Base-by-base conservation (phyloP, 2,888 invertebrate genomes). In the Stratiomys singularior region DNA sequence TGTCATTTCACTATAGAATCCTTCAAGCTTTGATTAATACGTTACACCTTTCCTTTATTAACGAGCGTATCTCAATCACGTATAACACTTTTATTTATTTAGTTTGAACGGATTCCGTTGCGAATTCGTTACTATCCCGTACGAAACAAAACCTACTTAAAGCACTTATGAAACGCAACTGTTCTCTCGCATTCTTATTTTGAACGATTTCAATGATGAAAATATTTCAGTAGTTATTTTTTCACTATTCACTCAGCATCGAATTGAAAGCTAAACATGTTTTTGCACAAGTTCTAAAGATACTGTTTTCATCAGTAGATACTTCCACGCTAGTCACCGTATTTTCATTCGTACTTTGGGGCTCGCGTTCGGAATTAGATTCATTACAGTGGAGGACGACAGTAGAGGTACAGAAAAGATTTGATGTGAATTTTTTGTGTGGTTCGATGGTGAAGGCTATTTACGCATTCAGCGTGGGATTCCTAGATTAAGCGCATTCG, bases 281-380 rank as follows among this genome's bases (percentile, higher is more conserved):
- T 13, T 74, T 74, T 9, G 25, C 37, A 58, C 18, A 60, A 58
- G 74, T 74, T 74, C 74, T 37, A 30, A 9, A 74, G 74, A 74
- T 74, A 74, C 74, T 74, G 72, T 27, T 28, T 72, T 72, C 30
- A 27, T 72, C 30, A 27, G 9, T 21, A 72, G 71, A 71, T 71
- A 71, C 27, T 69, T 69, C 0, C 69, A 30, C 69, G 66, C 7
- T 21, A 66, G n/a, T 21, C 47, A 47, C 46, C 25, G 28, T 46
- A 69, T 69, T 18, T n/a, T 13, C 69, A 69, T 23, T 23, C 46
- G 46, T 69, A 47, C 69, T 69, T 69, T n/a, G n/a, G 47, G 23
- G 30, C 25, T 69, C 46, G 47, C 46, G 37, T 9, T 44, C 44
- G 44, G 37, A 44, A 44, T 27, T 52, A 5, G 52, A 52, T n/a